Base-by-base conservation (phyloP, 2,888 invertebrate genomes). In the Ormyrus rosae region DNA sequence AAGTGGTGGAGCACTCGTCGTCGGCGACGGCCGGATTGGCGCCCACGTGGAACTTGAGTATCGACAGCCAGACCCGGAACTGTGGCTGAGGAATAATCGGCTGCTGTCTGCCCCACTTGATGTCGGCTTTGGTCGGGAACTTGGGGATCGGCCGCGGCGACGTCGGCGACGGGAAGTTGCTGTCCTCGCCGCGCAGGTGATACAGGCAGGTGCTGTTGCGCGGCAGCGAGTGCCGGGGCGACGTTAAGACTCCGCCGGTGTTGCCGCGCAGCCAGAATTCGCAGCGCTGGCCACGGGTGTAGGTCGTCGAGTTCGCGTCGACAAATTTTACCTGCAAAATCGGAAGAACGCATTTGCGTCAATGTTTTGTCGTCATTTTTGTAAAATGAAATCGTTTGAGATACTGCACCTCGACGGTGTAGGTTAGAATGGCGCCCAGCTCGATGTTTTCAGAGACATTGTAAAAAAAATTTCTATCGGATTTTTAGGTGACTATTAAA, bases 191-290 rank as follows among this genome's bases (percentile, higher is more conserved):
- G 84, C 94, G 94, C 88, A 97, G 93, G 89, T 96, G 96, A 89
- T 97, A 97, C 45, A 96, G 93, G 88, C 97, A 97, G 8, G 97
- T 97, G 46, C 96, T 97, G 89, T 97, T 97, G 0, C 96, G 95
- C 0, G 97, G 95, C 83, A 97, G 91, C 5, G 97, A 96, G 91
- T 97, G 97, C 84, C 95, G 93, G 0, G 97, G 97, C 87, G 96
- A 96, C 86, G 96, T 95, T 68, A 97, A 88, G 6, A 96, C 92
- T n/a, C 97, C 97, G 72, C 94, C 94, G 1, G 94, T 94, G 0
- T 95, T 95, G 6, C 96, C 96, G 82, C 96, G 92, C 83, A 97
- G 93, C 96, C 96, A 96, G 88, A 97, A 97, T 89, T 96, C 97
- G 88, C 97, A 97, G 81, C 95, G 94, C 89, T 97, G 96, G 91